Base-by-base conservation (phyloP, 2,797 vertebrate genomes). In the Simalia tracyae region DNA sequence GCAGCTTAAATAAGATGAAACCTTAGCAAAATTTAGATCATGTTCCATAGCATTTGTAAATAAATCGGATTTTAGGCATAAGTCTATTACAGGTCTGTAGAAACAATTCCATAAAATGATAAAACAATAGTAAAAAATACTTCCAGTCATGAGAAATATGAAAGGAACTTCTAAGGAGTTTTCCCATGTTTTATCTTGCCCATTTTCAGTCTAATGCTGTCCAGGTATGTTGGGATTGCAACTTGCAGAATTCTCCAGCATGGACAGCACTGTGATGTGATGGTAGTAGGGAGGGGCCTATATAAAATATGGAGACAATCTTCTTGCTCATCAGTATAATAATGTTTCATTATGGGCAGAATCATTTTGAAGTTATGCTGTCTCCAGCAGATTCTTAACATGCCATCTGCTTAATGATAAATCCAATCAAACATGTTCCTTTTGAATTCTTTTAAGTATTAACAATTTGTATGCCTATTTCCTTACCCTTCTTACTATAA, bases 31-130 rank as follows among this genome's bases (percentile, higher is more conserved):
- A 93, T 93, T 86, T 86, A 87, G 89, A 64, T 54, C 91, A 10
- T 84, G 60, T 64, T 92, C 93, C 26, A 92, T 46, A 93, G 93
- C 88, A 60, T 28, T 56, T 89, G 0, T 0, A 94, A 92, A 81
- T 94, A 92, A 93, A 94, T 91, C 89, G 54, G 10, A 66, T 36
- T 90, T 92, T 93, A 66, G 91, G 88, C 46, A 50, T 93, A 89
- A 94, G 89, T 93, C 91, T 22, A 5, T 89, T 94, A 24, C 3
- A 88, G 26, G 24, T 84, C 86, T 93, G 66, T 76, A 93, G 92
- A 86, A 90, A 59, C 91, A 92, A 90, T 28, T 22, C 63, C 86
- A 76, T 31, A n/a, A 61, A 85, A 85, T 89, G 60, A 66, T 89
- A 85, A 89, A 92, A n/a, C 15, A 89, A 89, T 92, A 61, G 85